Evolutionary conservation across 2,888 invertebrate species (phyloP), one percentile per base, ranked within the genome.

Genomic region (Dolichopus griseipennis): DNA sequence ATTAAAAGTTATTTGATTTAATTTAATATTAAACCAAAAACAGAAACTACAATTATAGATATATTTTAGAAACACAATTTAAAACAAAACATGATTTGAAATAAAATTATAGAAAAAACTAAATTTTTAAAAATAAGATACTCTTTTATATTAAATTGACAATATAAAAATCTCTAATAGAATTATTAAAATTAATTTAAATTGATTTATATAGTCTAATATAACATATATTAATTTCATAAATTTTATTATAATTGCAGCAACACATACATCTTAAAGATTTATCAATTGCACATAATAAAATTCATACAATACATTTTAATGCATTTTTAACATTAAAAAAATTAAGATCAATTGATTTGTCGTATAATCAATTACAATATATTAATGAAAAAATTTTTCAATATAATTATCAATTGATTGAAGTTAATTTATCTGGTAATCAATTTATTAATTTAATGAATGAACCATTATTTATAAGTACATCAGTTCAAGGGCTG

Each of bases 361-460:
- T 89, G 41, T 86, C 88, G 65, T 84, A 83, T 73, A 89, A 89
- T 74, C 83, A 86, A 34, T 77, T 89, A 66, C 83, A 87, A 74
- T 84, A 83, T 69, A 78, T 89, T 43, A 81, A 82, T 70, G 78
- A 78, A 64, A 74, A 78, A 65, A 72, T 88, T 68, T 86, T 88
- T 73, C 85, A 84, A 78, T 82, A 84, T 61, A 85, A 87, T 21
- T 79, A 80, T 2, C 78, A 81, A 22, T 76, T 89, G 9, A 77
- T 82, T 27, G 82, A 81, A 65, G 76, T 89, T 1, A 87, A 88
- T 75, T 77, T 89, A 68, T 86, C 85, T 64, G 85, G 85, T 18
- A 89, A 89, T 75, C 85, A 87, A 68, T 85, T 89, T 71, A 84
- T 85, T 74, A 77, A 79, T 0, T 74, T 87, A 1, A 82, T 82